Conservation (phyloP, 2,113 vertebrate species). For the Grantiella picta region DNA sequence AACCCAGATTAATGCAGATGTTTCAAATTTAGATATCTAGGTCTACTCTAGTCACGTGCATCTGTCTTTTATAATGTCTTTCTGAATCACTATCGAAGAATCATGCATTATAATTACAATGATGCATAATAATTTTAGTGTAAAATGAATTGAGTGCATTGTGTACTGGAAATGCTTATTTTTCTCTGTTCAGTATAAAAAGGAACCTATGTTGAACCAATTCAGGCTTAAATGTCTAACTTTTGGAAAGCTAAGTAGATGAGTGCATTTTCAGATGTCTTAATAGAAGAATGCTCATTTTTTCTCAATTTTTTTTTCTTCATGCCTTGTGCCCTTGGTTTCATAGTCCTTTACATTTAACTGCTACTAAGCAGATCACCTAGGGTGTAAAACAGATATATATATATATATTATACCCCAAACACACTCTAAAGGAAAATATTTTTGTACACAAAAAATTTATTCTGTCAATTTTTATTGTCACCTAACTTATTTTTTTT, state of each 20-base stretch:
- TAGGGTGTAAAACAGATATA: neutral
- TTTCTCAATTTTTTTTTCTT: neutral
- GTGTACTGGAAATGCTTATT: neutral
- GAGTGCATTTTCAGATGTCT: neutral
- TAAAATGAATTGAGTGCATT: neutral
- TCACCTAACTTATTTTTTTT: neutral
- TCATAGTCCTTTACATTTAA: neutral
- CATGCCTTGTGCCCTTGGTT: neutral
- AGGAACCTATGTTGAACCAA: neutral
- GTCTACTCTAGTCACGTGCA: neutral
- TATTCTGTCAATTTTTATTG: neutral
- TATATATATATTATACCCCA: neutral
- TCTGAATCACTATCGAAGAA: neutral
- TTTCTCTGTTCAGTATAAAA: neutral
- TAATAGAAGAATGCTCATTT: neutral
- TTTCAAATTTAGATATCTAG: neutral
- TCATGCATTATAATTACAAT: neutral
- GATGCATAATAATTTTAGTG: neutral
- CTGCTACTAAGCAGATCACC: neutral
- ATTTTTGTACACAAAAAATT: neutral
- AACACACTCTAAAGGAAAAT: neutral
- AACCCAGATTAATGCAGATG: neutral
- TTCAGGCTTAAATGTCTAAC: neutral
- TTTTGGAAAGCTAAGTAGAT: neutral
- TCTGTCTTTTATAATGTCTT: neutral